Conservation (phyloP, 1,140 invertebrate species). For the Trialeurodes vaporariorum region DNA sequence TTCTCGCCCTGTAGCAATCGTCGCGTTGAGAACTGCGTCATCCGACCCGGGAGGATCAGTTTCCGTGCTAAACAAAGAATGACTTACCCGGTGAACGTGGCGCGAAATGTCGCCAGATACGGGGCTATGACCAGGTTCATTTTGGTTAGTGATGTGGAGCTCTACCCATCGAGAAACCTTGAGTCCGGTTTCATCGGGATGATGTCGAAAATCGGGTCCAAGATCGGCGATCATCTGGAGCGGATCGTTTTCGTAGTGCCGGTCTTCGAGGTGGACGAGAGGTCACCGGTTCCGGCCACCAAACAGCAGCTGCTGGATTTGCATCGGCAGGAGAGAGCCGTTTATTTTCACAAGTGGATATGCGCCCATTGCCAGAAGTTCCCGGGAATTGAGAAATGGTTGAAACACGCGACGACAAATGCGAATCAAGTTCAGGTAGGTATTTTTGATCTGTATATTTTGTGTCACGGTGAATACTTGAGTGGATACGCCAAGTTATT, state of each 20-base stretch:
- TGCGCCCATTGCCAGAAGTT: conserved; percentile 68
- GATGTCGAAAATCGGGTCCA: conserved; percentile 33
- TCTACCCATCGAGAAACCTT: conserved; percentile 52
- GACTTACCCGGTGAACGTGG: conserved; percentile 64
- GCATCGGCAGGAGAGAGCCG: conserved; percentile 34
- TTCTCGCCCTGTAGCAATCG: conserved; percentile 13
- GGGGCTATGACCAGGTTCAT: conserved; percentile 49
- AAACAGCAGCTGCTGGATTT: conserved; percentile 41
- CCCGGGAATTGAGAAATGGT: conserved; percentile 57
- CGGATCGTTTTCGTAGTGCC: conserved; percentile 51
- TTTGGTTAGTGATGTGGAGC: conserved; percentile 63
- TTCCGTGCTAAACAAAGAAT: conserved; percentile 27
- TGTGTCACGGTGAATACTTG: too few relatives aligned
- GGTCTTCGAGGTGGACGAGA: conserved; percentile 57
- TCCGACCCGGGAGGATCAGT: conserved; percentile 15
- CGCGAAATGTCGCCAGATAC: conserved; percentile 52
- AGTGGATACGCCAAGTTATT: too few relatives aligned
- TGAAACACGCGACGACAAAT: conserved; percentile 24
- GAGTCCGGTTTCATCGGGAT: conserved; percentile 48
- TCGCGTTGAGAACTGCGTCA: conserved; percentile 11
- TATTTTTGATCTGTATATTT: too few relatives aligned
- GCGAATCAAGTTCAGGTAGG: not conserved
- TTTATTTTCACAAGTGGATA: conserved; percentile 43
- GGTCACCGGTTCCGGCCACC: conserved; percentile 43
- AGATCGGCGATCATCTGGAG: conserved; percentile 10